Conservation (phyloP, 2,113 vertebrate genomes). For the Perca flavescens region DNA sequence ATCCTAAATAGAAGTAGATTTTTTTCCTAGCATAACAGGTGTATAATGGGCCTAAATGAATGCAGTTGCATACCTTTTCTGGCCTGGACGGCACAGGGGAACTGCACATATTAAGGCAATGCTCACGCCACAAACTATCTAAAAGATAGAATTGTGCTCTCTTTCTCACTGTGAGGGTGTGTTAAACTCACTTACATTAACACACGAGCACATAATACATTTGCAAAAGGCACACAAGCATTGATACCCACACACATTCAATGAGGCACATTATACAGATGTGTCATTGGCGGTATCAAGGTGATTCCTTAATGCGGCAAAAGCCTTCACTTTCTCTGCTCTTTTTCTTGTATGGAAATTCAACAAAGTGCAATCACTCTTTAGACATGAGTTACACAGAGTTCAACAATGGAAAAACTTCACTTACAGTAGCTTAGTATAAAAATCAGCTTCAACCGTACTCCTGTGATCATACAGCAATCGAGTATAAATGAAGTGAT, state of each 20-base stretch:
- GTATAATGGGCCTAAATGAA: not conserved
- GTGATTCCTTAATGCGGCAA: slow-evolving; percentile 12
- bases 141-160: not conserved
- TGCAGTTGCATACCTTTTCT: not conserved
- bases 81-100: not conserved
- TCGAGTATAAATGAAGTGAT: not conserved
- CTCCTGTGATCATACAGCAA: not conserved
- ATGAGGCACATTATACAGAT: slow-evolving; percentile 20
- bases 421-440: not conserved
- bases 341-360: slow-evolving; percentile 16
- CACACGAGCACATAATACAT: not conserved
- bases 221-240: not conserved
- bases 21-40: not conserved
- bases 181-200: not conserved
- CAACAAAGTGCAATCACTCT: slow-evolving; percentile 3
- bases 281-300: slow-evolving; percentile 22
- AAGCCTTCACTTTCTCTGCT: slow-evolving; percentile 3
- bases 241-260: not conserved
- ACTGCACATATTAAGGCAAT: not conserved
- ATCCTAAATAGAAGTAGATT: not conserved
- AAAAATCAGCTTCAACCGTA: slow-evolving; percentile 4
- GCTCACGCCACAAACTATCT: not conserved
- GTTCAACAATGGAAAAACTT: not conserved
- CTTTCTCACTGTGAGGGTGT: not conserved
- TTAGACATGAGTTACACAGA: not conserved